Evolutionary conservation across 2,888 invertebrate species (phyloP), one percentile per base, ranked within the genome.

Genomic region (Ernsta delagoae): DNA sequence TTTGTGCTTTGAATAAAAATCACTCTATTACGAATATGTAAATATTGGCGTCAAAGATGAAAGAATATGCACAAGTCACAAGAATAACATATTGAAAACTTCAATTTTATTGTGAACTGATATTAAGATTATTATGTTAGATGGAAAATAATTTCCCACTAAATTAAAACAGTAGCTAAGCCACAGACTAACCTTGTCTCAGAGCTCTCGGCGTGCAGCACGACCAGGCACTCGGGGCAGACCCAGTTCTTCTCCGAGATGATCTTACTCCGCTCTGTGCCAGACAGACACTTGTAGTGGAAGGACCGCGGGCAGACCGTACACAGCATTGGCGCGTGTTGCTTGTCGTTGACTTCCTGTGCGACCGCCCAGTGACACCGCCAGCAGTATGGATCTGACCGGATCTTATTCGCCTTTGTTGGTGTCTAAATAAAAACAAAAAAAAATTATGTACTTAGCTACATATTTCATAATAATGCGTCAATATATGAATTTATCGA

Each of bases 351-450:
- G 12, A 91, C 81, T n/a, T 83, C 79, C 24, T 89, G 87, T 39
- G 94, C 95, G 1, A 94, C 94, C 59, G 96, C 96, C 80, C 96
- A 96, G 81, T 98, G 98, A 80, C 99, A 99, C 72, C 97, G 94
- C 98, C 98, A 99, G 86, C 99, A 99, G 85, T 96, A 98, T 12
- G 95, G 93, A 86, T 98, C 98, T 81, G 94, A 94, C 34, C 94
- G 81, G 1, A 88, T 78, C 73, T 86, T 91, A 57, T 75, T 79
- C 8, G 60, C 70, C n/a, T 78, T 81, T 0, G 81, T 81, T 68
- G 70, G 62, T 64, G 72, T 70, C 88, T 89, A 53, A 48, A 11
- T 61, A 6, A 43, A 3, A 59, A 60, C 63, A 50, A 60, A 67
- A 3, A 36, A 31, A 6, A n/a, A n/a, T n/a, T n/a, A n/a, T n/a